phyloP scores from a whole-genome alignment of 2,113 vertebrate genomes.

The Tinamus guttatus region DNA sequence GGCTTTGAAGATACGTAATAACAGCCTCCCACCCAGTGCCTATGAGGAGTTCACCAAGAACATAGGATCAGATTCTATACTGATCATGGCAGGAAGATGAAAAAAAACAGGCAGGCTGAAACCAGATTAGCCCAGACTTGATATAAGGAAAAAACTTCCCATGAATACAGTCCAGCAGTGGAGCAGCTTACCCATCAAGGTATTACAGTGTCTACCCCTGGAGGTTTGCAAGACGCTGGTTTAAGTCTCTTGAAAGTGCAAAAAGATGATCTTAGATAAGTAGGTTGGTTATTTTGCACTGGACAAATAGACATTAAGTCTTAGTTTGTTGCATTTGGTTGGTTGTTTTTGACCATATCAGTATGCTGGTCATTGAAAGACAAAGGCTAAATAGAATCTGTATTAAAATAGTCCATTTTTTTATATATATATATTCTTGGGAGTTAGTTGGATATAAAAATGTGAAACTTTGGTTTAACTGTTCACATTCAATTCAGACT shows the following conservation, averaged over 20 bases:
- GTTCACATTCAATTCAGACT: not conserved
- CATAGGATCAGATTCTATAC: not conserved
- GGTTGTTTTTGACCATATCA: not conserved
- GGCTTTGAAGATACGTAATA: not conserved
- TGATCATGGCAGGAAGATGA: not conserved
- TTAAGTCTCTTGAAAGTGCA: not conserved
- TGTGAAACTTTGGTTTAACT: not conserved
- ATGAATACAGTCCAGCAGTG: not conserved
- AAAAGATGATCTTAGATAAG: not conserved
- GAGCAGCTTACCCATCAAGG: not conserved
- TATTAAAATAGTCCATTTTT: not conserved
- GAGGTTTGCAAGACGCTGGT: not conserved
- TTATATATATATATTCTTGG: not conserved
- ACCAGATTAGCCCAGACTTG: not conserved
- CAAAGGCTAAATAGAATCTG: not conserved
- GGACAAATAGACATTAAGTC: not conserved
- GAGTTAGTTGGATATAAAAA: not conserved
- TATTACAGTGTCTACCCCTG: not conserved
- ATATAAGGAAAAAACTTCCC: not conserved
- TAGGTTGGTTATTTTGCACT: not conserved
- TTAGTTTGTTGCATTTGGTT: not conserved
- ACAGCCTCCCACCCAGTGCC: not conserved
- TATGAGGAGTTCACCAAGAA: not conserved
- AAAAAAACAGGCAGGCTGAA: not conserved
- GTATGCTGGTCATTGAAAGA: not conserved